Conservation (phyloP, 2,797 vertebrate species). For the Calcarius lapponicus region DNA sequence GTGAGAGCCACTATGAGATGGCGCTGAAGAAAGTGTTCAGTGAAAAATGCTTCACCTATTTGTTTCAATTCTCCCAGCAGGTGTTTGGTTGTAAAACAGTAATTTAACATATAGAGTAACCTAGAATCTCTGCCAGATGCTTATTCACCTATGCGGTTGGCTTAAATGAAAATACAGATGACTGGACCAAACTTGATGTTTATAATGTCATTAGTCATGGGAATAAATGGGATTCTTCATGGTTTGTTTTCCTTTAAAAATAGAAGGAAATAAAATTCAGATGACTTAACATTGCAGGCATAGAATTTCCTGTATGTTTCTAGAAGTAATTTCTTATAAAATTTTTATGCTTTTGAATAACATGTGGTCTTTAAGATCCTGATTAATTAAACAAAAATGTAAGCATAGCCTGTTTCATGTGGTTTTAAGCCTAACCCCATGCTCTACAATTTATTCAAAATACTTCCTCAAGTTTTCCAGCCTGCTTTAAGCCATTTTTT, state of each 20-base stretch:
- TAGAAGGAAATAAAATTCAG: slow-evolving; percentile 11
- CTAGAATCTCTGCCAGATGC: slow-evolving; percentile 23
- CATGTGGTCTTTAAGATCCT: background rate
- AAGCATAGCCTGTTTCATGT: background rate
- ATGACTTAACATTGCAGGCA: background rate
- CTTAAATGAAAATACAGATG: slow-evolving; percentile 19
- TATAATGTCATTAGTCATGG: slow-evolving; percentile 2
- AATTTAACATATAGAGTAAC: slow-evolving; percentile 55
- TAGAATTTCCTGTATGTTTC: slow-evolving; percentile 4
- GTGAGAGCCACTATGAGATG: background rate
- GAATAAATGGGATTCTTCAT: slow-evolving; percentile 12
- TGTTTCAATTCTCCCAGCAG: slow-evolving; percentile 41
- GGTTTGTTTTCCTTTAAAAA: slow-evolving; percentile 7
- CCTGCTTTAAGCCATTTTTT: background rate
- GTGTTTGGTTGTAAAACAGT: slow-evolving; percentile 31
- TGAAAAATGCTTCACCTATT: slow-evolving; percentile 27
- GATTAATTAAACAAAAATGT: background rate
- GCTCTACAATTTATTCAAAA: background rate
- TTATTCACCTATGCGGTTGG: slow-evolving; percentile 7
- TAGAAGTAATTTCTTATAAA: background rate
- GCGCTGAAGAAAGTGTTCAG: slow-evolving; percentile 11
- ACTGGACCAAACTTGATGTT: background rate
- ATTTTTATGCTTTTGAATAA: background rate
- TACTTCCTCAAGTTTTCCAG: background rate
- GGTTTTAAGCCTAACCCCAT: background rate